Evolutionary conservation across 2,113 vertebrate species (phyloP), one percentile per base, ranked within the genome.

Genomic region (Dicentrarchus labrax): DNA sequence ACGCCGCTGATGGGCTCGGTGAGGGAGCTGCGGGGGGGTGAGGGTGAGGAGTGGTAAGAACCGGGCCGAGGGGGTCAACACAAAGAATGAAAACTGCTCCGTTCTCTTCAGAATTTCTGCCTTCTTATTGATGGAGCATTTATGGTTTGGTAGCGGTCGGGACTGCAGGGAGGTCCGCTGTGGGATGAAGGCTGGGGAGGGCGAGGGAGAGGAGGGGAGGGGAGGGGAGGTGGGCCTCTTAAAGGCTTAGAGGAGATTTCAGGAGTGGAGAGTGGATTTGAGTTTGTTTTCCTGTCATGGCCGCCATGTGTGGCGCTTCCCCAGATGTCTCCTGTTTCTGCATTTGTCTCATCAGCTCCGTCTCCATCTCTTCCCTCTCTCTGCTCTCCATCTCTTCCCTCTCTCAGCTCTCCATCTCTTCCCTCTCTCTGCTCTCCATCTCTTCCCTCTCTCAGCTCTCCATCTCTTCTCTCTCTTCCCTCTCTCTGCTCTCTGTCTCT

Each of bases 271-370:
- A 82, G 70, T 71, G 72, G 47, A 71, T 75, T 90, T 82, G 47
- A 70, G 82, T 78, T 78, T 76, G 68, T 86, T 72, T 88, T 82
- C 72, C 84, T 89, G 57, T 87, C 85, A 80, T 85, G 87, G 76
- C 53, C 13, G 60, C 83, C 85, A 79, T 71, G 62, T 90, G 87
- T 83, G 84, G 76, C 82, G 69, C 76, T 50, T 89, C 76, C 21
- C 75, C 81, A 86, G 80, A 86, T 86, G 86, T 86, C 61, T 76
- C 60, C 64, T 41, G 30, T 47, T 13, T 81, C 61, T 43, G 43
- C 22, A 1, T 67, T 45, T 16, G 24, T 67, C 62, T 68, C 17
- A n/a, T 30, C 53, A 45, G 30, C 12, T 68, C 65, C 50, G 15
- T 47, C 39, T 59, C 61, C 8, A 30, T 76, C 48, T 4, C 56